Conservation (phyloP, 2,797 vertebrate genomes). For the Gorsachius magnificus region DNA sequence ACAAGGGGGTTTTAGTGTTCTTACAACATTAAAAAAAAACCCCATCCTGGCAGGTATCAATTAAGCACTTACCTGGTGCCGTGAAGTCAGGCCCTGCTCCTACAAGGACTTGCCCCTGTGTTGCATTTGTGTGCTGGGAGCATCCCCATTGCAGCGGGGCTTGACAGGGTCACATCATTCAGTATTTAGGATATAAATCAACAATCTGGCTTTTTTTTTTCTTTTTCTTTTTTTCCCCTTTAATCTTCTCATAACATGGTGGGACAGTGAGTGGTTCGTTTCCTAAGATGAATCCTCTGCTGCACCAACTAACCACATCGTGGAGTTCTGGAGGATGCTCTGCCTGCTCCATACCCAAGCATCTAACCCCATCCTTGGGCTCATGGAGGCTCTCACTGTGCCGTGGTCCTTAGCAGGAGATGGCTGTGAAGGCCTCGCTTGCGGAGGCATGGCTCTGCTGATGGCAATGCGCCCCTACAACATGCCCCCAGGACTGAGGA, state of each 20-base stretch:
- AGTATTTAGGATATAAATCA: background rate
- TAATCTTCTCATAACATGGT: background rate
- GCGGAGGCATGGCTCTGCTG: background rate
- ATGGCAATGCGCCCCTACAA: too few species aligned
- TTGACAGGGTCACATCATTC: background rate
- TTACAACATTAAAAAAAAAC: background rate
- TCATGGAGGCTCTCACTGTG: accelerated
- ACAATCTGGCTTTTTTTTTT: background rate
- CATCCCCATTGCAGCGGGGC: background rate
- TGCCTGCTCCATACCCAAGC: accelerated
- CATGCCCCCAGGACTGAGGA: background rate
- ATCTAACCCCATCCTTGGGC: background rate
- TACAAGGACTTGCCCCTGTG: background rate
- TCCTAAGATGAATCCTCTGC: background rate
- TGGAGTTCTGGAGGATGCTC: background rate
- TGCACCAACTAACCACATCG: accelerated
- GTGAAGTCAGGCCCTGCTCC: background rate
- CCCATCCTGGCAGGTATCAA: background rate
- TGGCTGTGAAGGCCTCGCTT: background rate
- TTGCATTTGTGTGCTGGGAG: background rate
- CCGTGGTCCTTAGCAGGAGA: background rate
- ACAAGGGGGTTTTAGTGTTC: background rate
- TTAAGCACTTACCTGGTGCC: background rate
- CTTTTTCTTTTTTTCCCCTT: too few species aligned
- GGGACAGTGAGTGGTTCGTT: background rate